A percentile compares a stretch with the other conserved stretches of the same genome.
Evolutionary conservation across 92 coral and sea anemone genomes (phyloP).

Genomic region (Phenganax marumi): DNA sequence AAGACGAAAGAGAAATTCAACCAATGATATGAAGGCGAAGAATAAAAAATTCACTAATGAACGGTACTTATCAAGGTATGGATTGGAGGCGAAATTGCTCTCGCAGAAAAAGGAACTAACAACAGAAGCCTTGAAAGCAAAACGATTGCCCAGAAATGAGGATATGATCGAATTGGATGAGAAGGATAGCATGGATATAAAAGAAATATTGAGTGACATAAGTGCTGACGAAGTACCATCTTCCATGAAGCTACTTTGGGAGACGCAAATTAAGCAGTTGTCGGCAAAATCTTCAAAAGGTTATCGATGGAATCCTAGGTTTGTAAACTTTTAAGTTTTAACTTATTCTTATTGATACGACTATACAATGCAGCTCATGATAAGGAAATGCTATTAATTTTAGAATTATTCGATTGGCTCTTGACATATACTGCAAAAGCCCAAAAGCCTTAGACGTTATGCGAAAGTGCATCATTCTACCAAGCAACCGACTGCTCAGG

Average conservation of each 20-base stretch:
- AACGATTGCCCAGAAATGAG: neutral
- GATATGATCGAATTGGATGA: neutral
- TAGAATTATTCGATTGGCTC: too few relatives aligned
- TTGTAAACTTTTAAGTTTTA: neutral
- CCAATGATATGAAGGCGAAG: too few relatives aligned
- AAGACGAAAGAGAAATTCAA: neutral
- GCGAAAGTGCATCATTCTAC: too few relatives aligned
- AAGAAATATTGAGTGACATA: neutral
- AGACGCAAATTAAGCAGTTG: slow-evolving; percentile 2
- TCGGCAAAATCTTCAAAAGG: neutral
- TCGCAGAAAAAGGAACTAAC: neutral
- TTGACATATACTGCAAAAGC: too few relatives aligned
- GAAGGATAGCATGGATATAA: neutral
- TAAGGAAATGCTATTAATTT: too few relatives aligned
- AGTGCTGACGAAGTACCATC: neutral
- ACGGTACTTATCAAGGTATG: neutral
- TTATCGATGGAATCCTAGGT: slow-evolving; percentile 6
- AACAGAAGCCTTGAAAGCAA: neutral
- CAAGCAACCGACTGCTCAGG: too few relatives aligned
- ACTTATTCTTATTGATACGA: too few relatives aligned
- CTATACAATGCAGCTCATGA: too few relatives aligned
- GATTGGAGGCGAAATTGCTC: neutral
- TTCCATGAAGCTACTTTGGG: neutral
- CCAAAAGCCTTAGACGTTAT: too few relatives aligned
- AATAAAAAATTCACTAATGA: neutral